Conservation (phyloP, 1,140 invertebrate genomes). For the Drosophila watanabei region DNA sequence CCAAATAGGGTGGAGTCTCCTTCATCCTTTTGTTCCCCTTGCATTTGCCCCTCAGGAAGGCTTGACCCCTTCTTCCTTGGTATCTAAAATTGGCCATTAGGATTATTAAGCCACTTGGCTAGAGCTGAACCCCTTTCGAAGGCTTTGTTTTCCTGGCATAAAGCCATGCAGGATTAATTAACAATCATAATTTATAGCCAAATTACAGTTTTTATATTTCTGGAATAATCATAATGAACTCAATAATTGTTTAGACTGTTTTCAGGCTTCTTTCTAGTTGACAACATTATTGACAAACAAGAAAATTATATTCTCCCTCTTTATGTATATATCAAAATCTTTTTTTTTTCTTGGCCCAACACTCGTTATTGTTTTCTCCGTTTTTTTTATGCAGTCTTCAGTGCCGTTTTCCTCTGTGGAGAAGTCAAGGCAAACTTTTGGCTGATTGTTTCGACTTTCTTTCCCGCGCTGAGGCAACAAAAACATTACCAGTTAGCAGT, state of each 20-base stretch:
- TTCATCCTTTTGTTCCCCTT: background rate
- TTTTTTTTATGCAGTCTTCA: conserved; percentile 1
- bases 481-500: background rate
- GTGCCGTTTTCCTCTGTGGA: conserved; percentile 7
- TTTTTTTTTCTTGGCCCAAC: conserved; percentile 2
- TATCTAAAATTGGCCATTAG: background rate
- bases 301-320: conserved; percentile 11
- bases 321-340: background rate
- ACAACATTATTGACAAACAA: conserved; percentile 23
- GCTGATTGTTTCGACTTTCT: conserved; percentile 61
- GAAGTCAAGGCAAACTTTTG: conserved; percentile 54
- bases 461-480: conserved; percentile 1
- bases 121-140: background rate
- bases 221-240: background rate
- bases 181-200: background rate
- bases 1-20: background rate
- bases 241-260: background rate
- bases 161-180: background rate
- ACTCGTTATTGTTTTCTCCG: conserved; percentile 14
- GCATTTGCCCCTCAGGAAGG: background rate
- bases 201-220: background rate
- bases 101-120: background rate
- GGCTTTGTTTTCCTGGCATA: background rate
- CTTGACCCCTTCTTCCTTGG: background rate
- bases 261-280: background rate